Evolutionary conservation across 2,797 vertebrate genomes (phyloP).

Genomic region (Neostethus bicornis): DNA sequence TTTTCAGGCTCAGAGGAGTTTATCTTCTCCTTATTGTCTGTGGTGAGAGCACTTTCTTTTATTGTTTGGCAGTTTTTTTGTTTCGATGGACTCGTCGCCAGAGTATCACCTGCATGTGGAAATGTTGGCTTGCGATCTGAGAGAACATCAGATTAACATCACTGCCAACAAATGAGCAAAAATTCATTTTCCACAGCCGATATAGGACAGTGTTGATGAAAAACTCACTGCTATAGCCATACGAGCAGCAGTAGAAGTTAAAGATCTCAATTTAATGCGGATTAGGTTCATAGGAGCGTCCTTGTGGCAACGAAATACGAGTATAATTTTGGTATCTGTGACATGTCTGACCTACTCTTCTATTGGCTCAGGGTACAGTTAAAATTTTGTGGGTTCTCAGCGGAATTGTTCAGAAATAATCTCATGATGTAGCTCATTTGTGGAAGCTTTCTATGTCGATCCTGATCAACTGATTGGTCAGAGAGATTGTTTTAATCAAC

Average conservation of each 20-base stretch:
- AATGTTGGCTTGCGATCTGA: constrained; percentile 68
- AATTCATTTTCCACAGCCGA: constrained; percentile 68
- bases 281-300: constrained; percentile 4
- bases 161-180: constrained; percentile 63
- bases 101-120: constrained; percentile 59
- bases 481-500: too few species aligned
- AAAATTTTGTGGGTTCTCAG: neutral
- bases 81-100: constrained; percentile 51
- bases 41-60: constrained; percentile 37
- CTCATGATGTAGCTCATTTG: neutral
- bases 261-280: constrained; percentile 16
- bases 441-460: too few species aligned
- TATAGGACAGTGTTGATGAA: constrained; percentile 66
- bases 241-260: constrained; percentile 45
- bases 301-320: neutral
- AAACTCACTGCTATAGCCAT: constrained; percentile 65
- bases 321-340: neutral
- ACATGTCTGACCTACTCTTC: neutral
- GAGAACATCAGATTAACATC: constrained; percentile 61
- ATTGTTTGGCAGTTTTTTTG: constrained; percentile 42
- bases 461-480: too few species aligned
- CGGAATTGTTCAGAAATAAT: neutral
- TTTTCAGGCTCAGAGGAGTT: constrained; percentile 38
- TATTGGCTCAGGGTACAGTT: neutral
- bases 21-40: constrained; percentile 46